phyloP scores from a whole-genome alignment of 2,797 vertebrate genomes.

The Iguana delicatissima region DNA sequence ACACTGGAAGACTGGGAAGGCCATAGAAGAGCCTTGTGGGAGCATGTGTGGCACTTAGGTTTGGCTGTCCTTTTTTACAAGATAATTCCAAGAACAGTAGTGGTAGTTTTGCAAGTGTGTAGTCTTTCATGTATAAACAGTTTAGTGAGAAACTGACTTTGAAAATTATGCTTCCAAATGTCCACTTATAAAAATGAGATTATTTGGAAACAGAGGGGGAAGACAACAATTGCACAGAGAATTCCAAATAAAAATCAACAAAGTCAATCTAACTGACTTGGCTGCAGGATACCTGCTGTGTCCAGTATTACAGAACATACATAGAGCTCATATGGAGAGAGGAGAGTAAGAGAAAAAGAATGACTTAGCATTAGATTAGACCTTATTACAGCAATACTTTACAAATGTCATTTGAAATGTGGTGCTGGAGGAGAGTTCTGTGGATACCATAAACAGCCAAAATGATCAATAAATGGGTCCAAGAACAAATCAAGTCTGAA shows the following conservation, averaged over 20 bases:
- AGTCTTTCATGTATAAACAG: neutral
- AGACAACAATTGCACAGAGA: neutral
- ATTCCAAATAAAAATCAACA: neutral
- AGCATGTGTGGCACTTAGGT: no score
- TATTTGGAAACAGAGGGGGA: neutral
- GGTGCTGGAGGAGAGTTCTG: no score
- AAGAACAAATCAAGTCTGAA: no score
- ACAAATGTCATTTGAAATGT: no score
- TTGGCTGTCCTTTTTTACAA: no score
- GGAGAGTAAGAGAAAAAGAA: neutral
- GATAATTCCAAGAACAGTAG: neutral
- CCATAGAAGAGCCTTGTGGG: no score
- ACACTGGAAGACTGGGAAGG: no score
- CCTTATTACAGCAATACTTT: no score
- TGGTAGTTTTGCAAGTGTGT: neutral
- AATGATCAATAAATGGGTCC: no score
- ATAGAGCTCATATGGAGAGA: neutral
- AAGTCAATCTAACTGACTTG: neutral
- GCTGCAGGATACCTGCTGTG: neutral
- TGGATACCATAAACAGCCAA: no score
- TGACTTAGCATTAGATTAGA: no score
- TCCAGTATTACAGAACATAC: neutral
- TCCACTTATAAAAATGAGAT: neutral
- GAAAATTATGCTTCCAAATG: neutral
- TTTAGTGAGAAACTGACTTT: neutral